These are phyloP conservation scores for Hestina assimilis DNA, from an alignment of 1,140 invertebrate genomes.

Conservation along the genomic window DNA sequence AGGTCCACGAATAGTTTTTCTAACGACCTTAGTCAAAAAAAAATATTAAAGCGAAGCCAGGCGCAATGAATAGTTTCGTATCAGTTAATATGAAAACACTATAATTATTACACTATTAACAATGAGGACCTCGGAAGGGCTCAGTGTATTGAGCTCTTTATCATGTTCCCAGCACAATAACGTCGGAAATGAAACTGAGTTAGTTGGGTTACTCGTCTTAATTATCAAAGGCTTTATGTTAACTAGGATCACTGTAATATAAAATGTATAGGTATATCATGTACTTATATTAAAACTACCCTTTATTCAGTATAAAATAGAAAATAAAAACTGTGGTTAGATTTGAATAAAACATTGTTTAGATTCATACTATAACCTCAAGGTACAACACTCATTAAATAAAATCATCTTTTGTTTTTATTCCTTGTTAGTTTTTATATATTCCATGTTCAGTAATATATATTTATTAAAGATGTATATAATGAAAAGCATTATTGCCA, in stretches of 20 bases:
- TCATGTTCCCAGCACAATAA: slow-evolving; percentile 13
- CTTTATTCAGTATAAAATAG: too few relatives aligned
- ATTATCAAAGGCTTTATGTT: slow-evolving; percentile 13
- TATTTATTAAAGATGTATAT: too few relatives aligned
- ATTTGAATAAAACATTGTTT: not conserved
- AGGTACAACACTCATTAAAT: too few relatives aligned
- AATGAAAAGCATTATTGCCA: too few relatives aligned
- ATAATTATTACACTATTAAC: not conserved
- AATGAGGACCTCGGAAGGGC: slow-evolving; percentile 35
- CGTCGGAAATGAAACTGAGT: slow-evolving; percentile 11
- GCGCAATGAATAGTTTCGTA: not conserved
- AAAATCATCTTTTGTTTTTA: too few relatives aligned
- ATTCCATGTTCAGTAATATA: too few relatives aligned
- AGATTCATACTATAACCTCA: too few relatives aligned
- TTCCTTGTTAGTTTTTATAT: too few relatives aligned
- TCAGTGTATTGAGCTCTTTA: slow-evolving; percentile 38
- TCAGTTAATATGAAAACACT: not conserved
- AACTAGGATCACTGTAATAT: not conserved
- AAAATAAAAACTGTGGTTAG: too few relatives aligned
- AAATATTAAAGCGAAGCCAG: not conserved
- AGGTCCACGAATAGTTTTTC: too few relatives aligned
- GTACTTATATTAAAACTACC: not conserved
- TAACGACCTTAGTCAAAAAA: too few relatives aligned
- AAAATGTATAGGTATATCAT: too few relatives aligned
- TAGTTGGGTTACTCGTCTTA: slow-evolving; percentile 15